Percentiles rank a stretch among this genome's conserved stretches.
phyloP scores from a whole-genome alignment of 2,888 invertebrate species.

The Beris morrisii region DNA sequence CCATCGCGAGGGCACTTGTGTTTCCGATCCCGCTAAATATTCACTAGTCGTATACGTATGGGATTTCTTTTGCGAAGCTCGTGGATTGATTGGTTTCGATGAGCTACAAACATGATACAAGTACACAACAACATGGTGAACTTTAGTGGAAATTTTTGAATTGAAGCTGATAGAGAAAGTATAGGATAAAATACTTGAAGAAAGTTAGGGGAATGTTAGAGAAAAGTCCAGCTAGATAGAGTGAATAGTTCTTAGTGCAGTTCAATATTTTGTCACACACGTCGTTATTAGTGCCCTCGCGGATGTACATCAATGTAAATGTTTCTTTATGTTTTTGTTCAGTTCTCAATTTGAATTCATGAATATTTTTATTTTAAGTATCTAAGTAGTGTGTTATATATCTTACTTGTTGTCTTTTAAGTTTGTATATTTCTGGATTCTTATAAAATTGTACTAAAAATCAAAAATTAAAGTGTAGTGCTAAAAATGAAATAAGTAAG shows the following conservation, averaged over 20 bases:
- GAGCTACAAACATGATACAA: slow-evolving; percentile 17
- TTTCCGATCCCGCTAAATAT: slow-evolving; percentile 24
- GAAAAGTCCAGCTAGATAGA: not conserved
- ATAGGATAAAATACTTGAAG: slow-evolving; percentile 21
- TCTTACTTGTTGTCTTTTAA: too few species aligned
- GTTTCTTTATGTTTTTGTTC: not conserved
- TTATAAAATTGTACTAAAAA: too few species aligned
- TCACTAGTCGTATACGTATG: slow-evolving; percentile 45
- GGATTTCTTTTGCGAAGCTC: slow-evolving; percentile 18
- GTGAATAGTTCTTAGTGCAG: not conserved
- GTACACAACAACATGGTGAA: slow-evolving; percentile 1
- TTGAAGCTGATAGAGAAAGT: slow-evolving; percentile 5
- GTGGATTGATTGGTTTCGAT: slow-evolving; percentile 25
- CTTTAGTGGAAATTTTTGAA: slow-evolving; percentile 15
- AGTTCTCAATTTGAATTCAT: not conserved
- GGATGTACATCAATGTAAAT: slow-evolving; percentile 13
- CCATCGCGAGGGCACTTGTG: slow-evolving; percentile 71
- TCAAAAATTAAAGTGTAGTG: too few species aligned
- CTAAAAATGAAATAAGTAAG: too few species aligned
- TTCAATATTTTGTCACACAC: slow-evolving; percentile 13
- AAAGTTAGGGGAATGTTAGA: slow-evolving; percentile 21
- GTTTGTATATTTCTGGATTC: too few species aligned
- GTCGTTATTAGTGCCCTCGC: slow-evolving; percentile 25
- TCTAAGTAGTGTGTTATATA: too few species aligned
- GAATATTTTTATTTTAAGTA: too few species aligned